Percentiles rank a stretch among this genome's conserved stretches.
Conservation (phyloP, 2,888 invertebrate genomes). For the Athripsodes cinereus region DNA sequence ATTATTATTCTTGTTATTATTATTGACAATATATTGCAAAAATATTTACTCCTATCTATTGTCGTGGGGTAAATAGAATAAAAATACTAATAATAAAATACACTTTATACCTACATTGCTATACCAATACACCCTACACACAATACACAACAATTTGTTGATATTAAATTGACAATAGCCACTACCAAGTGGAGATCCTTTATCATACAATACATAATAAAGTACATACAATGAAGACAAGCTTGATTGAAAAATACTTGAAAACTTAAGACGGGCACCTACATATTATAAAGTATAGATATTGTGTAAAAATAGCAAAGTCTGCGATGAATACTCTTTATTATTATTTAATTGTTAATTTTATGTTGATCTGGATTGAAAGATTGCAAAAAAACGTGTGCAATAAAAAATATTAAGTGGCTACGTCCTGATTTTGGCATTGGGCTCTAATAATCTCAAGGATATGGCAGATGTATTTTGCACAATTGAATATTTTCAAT, state of each 20-base stretch:
- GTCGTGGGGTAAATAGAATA: constrained; percentile 19
- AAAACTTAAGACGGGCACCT: not conserved
- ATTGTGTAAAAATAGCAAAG: too few species aligned
- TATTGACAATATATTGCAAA: constrained; percentile 27
- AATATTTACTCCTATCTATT: constrained; percentile 25
- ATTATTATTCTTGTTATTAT: constrained; percentile 18
- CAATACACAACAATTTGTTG: not conserved
- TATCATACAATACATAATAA: not conserved
- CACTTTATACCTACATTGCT: too few species aligned
- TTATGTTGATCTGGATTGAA: too few species aligned
- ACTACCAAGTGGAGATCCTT: not conserved
- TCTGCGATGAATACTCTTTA: too few species aligned
- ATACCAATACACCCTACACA: not conserved
- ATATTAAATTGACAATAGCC: constrained; percentile 1
- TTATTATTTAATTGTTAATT: too few species aligned
- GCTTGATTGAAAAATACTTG: constrained; percentile 1
- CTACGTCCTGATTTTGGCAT: too few species aligned
- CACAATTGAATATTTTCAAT: too few species aligned
- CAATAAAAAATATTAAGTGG: too few species aligned
- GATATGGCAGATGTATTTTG: too few species aligned
- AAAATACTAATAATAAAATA: not conserved
- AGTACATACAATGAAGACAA: not conserved
- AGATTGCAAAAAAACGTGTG: too few species aligned
- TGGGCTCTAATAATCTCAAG: too few species aligned
- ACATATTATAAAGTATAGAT: too few species aligned